Evolutionary conservation across 1,140 invertebrate genomes (phyloP).

Genomic region (Lepidurus arcticus): DNA sequence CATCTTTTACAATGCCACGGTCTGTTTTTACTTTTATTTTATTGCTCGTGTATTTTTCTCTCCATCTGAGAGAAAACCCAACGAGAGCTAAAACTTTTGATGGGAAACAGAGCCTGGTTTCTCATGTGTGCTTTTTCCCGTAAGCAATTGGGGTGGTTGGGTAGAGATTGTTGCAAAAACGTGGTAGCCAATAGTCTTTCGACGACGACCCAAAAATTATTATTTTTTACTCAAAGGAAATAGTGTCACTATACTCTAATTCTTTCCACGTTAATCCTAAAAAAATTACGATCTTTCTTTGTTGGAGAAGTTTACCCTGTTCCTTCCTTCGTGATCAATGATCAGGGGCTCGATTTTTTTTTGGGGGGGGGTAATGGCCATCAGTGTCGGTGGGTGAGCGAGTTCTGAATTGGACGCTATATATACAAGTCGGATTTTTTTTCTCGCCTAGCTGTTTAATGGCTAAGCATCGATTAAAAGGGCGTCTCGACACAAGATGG

Average conservation of each 20-base stretch:
- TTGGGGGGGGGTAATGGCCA: conserved; percentile 8
- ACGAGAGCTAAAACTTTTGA: no score
- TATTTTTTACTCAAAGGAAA: no score
- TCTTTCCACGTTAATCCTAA: background rate
- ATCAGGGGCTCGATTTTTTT: background rate
- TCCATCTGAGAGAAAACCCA: no score
- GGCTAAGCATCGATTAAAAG: conserved; percentile 17
- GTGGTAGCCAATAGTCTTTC: no score
- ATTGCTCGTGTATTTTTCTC: no score
- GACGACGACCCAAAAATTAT: no score
- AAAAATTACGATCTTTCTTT: background rate
- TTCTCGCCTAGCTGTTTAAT: conserved; percentile 21
- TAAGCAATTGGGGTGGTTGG: no score
- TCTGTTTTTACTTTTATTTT: no score
- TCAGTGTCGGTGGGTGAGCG: background rate
- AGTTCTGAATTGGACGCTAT: background rate
- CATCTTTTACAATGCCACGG: no score
- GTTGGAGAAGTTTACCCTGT: background rate
- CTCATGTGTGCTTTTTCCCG: no score
- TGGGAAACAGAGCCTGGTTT: no score
- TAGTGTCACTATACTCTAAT: background rate
- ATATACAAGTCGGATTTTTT: background rate
- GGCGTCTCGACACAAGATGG: conserved; percentile 20
- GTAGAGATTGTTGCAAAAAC: no score
- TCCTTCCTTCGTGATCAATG: background rate